Conservation (phyloP, 2,797 vertebrate species). For the Zenarchopterus dispar region DNA sequence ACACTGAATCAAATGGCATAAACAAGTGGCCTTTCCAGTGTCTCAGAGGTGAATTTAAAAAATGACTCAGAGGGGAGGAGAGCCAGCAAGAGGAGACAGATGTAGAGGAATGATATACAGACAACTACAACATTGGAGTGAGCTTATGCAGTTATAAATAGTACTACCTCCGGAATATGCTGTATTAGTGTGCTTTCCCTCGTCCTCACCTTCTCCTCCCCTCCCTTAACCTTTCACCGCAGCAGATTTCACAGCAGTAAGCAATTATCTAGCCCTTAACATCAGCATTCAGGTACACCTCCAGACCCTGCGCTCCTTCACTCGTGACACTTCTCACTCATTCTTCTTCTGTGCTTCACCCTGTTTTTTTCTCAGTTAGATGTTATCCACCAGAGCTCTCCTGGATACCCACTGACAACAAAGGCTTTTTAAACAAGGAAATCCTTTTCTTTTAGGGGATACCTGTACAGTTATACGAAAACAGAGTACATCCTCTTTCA, state of each 20-base stretch:
- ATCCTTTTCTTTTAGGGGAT: background rate
- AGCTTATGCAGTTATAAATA: conserved; percentile 67
- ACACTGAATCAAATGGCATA: background rate
- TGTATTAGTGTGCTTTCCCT: conserved; percentile 32
- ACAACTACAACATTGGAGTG: conserved; percentile 29
- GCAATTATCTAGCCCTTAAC: conserved; percentile 74
- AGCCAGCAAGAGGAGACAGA: conserved; percentile 2
- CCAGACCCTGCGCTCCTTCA: conserved; percentile 44
- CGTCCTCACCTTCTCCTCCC: conserved; percentile 53
- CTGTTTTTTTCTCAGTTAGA: conserved; percentile 23
- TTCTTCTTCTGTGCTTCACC: conserved; percentile 23
- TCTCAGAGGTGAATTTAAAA: conserved; percentile 36
- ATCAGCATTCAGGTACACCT: conserved; percentile 38
- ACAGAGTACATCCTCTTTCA: too few species aligned
- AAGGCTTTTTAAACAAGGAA: background rate
- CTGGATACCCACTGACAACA: conserved; percentile 47
- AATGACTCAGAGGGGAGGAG: conserved; percentile 17
- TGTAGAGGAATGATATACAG: conserved; percentile 21
- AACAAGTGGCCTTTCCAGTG: background rate
- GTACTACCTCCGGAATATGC: conserved; percentile 38
- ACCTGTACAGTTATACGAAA: background rate
- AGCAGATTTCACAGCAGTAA: conserved; percentile 59
- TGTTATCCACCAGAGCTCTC: conserved; percentile 20
- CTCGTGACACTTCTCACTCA: conserved; percentile 37
- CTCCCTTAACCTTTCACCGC: conserved; percentile 28